A percentile compares a stretch with the other conserved stretches of the same genome.
Evolutionary conservation across 2,888 invertebrate genomes (phyloP).

Genomic region (Dorcus hopei): DNA sequence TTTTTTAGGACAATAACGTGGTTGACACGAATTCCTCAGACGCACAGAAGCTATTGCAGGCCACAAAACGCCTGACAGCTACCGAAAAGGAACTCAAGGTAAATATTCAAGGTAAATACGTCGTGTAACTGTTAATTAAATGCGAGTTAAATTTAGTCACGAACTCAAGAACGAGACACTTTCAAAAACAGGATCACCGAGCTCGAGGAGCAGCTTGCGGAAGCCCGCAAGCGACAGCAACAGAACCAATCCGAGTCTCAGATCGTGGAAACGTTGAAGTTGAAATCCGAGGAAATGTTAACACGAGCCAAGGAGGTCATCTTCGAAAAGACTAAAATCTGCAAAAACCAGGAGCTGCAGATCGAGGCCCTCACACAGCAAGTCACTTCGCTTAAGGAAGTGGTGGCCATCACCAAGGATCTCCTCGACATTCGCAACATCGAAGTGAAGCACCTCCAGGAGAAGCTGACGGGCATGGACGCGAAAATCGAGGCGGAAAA

Average conservation of each 20-base stretch:
- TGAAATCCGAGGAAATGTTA: slow-evolving; percentile 54
- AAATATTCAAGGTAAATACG: too few relatives aligned
- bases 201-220: slow-evolving; percentile 41
- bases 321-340: slow-evolving; percentile 73
- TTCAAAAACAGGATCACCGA: slow-evolving; percentile 32
- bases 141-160: slow-evolving; percentile 42
- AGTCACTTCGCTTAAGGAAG: slow-evolving; percentile 75
- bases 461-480: slow-evolving; percentile 68
- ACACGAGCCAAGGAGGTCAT: slow-evolving; percentile 67
- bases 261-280: slow-evolving; percentile 44
- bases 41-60: too few relatives aligned
- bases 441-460: slow-evolving; percentile 70
- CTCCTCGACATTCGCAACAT: slow-evolving; percentile 73
- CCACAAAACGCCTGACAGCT: too few relatives aligned
- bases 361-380: slow-evolving; percentile 69
- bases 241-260: slow-evolving; percentile 38
- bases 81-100: too few relatives aligned
- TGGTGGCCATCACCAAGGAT: slow-evolving; percentile 77
- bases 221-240: slow-evolving; percentile 36
- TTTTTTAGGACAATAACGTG: too few relatives aligned
- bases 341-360: slow-evolving; percentile 76
- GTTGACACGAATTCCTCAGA: too few relatives aligned
- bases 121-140: background rate
- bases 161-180: slow-evolving; percentile 54
- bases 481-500: slow-evolving; percentile 68